Base-by-base conservation (phyloP, 92 coral and sea anemone genomes). In the Plumapathes pennacea region DNA sequence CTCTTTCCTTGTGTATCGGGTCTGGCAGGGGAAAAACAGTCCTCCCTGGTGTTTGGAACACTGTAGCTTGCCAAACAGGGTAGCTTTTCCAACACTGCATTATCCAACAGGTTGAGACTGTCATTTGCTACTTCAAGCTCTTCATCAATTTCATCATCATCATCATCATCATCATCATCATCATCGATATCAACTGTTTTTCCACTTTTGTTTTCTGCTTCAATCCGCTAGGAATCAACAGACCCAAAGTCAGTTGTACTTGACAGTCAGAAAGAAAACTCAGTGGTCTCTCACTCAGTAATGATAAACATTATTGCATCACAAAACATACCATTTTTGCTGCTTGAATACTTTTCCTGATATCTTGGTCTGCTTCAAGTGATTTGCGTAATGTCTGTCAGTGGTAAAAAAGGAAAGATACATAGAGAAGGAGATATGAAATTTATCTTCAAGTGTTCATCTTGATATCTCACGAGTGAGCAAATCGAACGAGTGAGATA, bases 291-390 rank as follows among this genome's bases (percentile, higher is more conserved):
- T 8, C 40, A 34, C n/a, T 34, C n/a, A 8, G 9, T 34, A n/a
- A 8, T 34, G 13, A n/a, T n/a, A n/a, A n/a, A n/a, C n/a, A n/a
- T n/a, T n/a, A n/a, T n/a, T n/a, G n/a, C n/a, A n/a, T n/a, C n/a
- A n/a, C 25, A 25, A 5, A 19, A 19, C 21, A 3, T 54, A 94
- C 99, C 95, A 78, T 88, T 62, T 77, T 75, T 27, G 91, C 99
- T 33, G 96, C 80, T 44, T 94, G 77, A 32, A 94, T 94, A 44
- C 96, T 94, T 73, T 94, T 90, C 36, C 64, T 76, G 18, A 94
- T 94, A 36, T 85, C 80, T 21, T 80, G 70, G 62, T 94, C 97
- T 29, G 79, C 85, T 52, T 94, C 99, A 11, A 94, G 74, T 22
- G 96, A 88, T 57, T 84, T 79, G 3, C 99, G 74, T 10, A 94